Evolutionary conservation across 1,140 invertebrate genomes (phyloP), one percentile per base, ranked within the genome.

Genomic region (Leptinotarsa texana): DNA sequence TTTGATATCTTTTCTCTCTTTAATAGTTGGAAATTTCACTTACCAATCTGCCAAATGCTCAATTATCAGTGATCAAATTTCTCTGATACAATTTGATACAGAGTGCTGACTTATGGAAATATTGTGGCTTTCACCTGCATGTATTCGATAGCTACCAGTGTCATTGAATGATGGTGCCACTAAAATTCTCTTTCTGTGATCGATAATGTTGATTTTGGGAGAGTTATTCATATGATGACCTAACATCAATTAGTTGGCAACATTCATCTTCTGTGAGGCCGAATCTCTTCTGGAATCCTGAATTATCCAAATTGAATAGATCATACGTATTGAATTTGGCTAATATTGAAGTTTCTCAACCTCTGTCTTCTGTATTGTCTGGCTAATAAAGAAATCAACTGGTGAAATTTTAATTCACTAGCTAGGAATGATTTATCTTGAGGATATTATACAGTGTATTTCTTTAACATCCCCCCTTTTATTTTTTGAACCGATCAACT

Each of bases 311-410:
- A 21, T 65, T 21, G 21, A 65, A 27, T 65, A 2, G 63, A 65
- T 65, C 24, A 24, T 22, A 4, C 0, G 15, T 22, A 22, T 21
- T 65, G 13, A 33, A 33, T 33, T 33, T 1, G 0, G 0, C 27
- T 27, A 27, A 6, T 27, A 27, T 27, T 18, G 18, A 8, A 65
- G 24, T 27, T 27, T 27, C 3, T n/a, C n/a, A n/a, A n/a, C n/a
- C n/a, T n/a, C n/a, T n/a, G n/a, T n/a, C n/a, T n/a, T n/a, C n/a
- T 63, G 63, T 21, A 63, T 18, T 18, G 13, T 63, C 63, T 63
- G 13, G n/a, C 11, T 3, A 2, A 15, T 63, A 63, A 63, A 63
- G n/a, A 63, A 5, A 63, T 63, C 5, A 11, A 18, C 63, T 13
- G 63, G 3, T 63, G 5, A 63, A 3, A 63, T 63, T n/a, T 63